Base-by-base conservation (phyloP, 2,888 invertebrate species). In the Latheticus oryzae region DNA sequence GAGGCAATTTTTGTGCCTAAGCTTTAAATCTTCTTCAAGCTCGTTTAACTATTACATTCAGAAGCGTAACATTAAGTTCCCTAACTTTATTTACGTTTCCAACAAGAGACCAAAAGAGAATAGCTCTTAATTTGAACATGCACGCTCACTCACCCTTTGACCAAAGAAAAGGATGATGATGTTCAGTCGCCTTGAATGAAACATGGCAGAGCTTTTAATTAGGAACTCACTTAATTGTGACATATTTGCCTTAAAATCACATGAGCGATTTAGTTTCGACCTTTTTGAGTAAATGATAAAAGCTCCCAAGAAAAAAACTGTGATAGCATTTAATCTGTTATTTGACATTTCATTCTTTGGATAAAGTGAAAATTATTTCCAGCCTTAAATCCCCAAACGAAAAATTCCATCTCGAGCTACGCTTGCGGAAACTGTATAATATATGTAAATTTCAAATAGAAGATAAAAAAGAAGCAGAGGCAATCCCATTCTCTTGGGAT, bases 171-270 rank as follows among this genome's bases (percentile, higher is more conserved):
- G 57, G 37, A 50, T 48, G 60, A 12, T 53, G 58, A 68, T 71
- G 73, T 66, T 68, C 73, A 68, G 64, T 70, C 66, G 64, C 62
- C 69, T 63, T 66, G 67, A 72, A 73, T 72, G 72, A 74, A 71
- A 73, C 69, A 74, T 72, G 60, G 68, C 65, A 60, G 58, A 67
- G 73, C 74, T 75, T 75, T 73, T 74, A 76, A 75, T 74, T 74
- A 75, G 72, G 71, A 67, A 65, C 55, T 53, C 53, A 58, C 62
- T 53, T 63, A 66, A 66, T 66, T 65, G 64, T 56, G 57, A 57
- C 58, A 43, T 26, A 63, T 67, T 64, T 61, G 61, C 59, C 60
- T 66, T 62, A 60, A 59, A 65, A 67, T 68, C 68, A 68, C 66
- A 68, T 59, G 66, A 66, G 61, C 62, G 60, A 65, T 62, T 64